phyloP scores from a whole-genome alignment of 2,113 vertebrate species.

The Turnix velox region DNA sequence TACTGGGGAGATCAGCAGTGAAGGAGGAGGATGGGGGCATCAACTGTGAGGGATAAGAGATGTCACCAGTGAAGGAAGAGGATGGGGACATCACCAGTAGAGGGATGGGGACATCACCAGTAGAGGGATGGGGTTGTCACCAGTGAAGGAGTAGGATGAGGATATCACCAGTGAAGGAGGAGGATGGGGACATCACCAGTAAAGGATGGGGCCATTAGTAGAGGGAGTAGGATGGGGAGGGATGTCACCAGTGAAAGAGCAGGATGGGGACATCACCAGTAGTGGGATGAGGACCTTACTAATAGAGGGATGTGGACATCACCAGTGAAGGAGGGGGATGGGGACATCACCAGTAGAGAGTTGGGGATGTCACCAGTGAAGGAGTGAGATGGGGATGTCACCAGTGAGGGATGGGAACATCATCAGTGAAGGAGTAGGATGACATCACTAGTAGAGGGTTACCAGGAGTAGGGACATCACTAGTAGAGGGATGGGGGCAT shows the following conservation, averaged over 20 bases:
- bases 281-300: no score
- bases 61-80: no score
- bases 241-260: not conserved
- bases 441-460: rapidly evolving
- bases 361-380: rapidly evolving
- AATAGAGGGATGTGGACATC: not conserved
- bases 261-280: not conserved
- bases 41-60: no score
- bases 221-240: not conserved
- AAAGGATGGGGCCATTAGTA: not conserved
- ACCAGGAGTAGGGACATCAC: no score
- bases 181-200: not conserved
- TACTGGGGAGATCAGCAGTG: not conserved
- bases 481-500: no score
- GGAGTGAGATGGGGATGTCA: not conserved
- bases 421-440: rapidly evolving
- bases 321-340: not conserved
- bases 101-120: not conserved
- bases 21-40: not conserved
- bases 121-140: not conserved
- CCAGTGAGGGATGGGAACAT: not conserved
- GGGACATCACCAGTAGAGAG: not conserved
- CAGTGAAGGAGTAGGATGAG: not conserved
- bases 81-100: no score
- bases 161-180: no score